Percentiles rank a stretch among this genome's conserved stretches.
phyloP scores from a whole-genome alignment of 1,140 invertebrate genomes.

The Danaus melanippus region DNA sequence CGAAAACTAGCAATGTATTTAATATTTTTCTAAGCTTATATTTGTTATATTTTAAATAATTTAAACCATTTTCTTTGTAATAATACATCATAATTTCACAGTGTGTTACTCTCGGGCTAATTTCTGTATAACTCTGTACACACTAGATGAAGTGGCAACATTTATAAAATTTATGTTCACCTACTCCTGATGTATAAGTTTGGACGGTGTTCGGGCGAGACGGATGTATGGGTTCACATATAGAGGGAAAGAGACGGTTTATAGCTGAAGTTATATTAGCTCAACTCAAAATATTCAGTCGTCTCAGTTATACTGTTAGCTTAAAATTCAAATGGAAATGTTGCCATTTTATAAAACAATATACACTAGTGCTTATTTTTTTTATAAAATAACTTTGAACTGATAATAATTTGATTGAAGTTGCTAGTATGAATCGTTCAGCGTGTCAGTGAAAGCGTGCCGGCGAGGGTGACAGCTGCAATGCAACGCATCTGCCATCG shows the following conservation, averaged over 20 bases:
- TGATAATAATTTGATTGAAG: no score
- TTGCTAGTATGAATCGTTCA: no score
- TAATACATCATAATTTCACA: no score
- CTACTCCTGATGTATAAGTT: slow-evolving; percentile 30
- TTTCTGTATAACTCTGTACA: slow-evolving; percentile 37
- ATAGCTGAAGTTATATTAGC: slow-evolving; percentile 3
- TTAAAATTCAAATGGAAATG: background rate
- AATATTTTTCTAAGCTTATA: no score
- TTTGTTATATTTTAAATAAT: no score
- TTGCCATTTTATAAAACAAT: no score
- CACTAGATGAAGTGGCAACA: slow-evolving; percentile 30
- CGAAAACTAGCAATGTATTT: no score
- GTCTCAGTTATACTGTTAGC: slow-evolving; percentile 2
- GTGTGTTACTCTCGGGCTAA: slow-evolving; percentile 22
- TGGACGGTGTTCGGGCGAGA: slow-evolving; percentile 16
- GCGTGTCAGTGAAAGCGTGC: slow-evolving; percentile 52
- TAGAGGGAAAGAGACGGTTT: slow-evolving; percentile 5
- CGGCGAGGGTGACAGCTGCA: slow-evolving; percentile 57
- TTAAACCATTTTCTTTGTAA: no score
- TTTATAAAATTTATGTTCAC: slow-evolving; percentile 50
- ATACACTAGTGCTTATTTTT: no score
- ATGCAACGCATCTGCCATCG: slow-evolving; percentile 51
- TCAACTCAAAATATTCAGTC: slow-evolving; percentile 11
- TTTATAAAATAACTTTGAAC: no score
- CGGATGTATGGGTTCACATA: slow-evolving; percentile 1